Percentiles rank a stretch among this genome's conserved stretches.
Conservation (phyloP, 2,113 vertebrate species). For the Tilapia sparmanii region DNA sequence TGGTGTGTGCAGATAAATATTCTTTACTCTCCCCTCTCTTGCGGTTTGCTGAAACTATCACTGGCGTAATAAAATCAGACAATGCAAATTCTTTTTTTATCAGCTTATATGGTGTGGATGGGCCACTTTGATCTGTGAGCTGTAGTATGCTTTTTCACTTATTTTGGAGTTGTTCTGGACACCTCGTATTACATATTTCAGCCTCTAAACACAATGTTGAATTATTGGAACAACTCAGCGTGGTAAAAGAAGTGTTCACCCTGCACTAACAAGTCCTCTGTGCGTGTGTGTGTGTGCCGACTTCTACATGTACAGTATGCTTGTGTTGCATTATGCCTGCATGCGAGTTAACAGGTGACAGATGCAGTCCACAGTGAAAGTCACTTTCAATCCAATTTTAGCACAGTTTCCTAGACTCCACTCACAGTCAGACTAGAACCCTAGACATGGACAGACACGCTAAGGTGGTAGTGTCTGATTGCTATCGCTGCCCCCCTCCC, state of each 20-base stretch:
- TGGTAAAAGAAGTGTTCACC: neutral
- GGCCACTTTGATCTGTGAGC: slow-evolving; percentile 7
- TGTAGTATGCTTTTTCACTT: slow-evolving; percentile 10
- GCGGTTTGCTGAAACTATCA: slow-evolving; percentile 5
- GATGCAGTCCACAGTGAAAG: neutral
- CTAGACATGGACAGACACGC: slow-evolving; percentile 19
- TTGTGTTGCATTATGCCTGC: neutral
- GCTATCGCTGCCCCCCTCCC: neutral
- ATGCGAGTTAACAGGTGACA: neutral
- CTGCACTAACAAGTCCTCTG: neutral
- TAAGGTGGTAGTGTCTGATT: slow-evolving; percentile 41
- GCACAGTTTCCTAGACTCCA: neutral
- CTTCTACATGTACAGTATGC: neutral
- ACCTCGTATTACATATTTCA: slow-evolving; percentile 1
- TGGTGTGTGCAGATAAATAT: slow-evolving; percentile 30
- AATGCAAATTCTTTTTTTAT: slow-evolving; percentile 12
- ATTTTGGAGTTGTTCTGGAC: slow-evolving; percentile 5
- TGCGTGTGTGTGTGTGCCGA: neutral
- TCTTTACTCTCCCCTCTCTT: slow-evolving; percentile 2
- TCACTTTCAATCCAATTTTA: slow-evolving; percentile 16
- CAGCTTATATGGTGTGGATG: slow-evolving; percentile 1
- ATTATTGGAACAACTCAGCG: neutral
- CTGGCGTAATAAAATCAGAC: slow-evolving; percentile 19
- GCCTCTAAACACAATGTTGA: neutral
- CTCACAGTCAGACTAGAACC: slow-evolving; percentile 3